Evolutionary conservation across 1,140 invertebrate genomes (phyloP).

Genomic region (Drosophila littoralis): DNA sequence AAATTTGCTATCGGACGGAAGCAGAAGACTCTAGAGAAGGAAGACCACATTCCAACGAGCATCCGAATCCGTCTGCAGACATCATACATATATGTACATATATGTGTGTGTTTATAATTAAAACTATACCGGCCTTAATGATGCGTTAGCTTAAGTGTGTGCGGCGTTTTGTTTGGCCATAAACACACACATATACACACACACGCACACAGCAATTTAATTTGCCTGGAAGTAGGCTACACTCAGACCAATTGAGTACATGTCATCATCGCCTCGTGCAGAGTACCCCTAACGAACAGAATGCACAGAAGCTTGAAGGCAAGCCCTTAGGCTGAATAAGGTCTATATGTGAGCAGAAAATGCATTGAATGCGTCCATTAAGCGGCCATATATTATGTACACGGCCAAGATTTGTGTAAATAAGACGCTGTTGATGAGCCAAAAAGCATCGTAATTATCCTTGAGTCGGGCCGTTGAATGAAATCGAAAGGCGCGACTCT

Average conservation of each 20-base stretch:
- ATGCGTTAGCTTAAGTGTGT: slow-evolving; percentile 68
- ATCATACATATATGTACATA: background rate
- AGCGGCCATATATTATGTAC: slow-evolving; percentile 10
- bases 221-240: slow-evolving; percentile 60
- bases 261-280: slow-evolving; percentile 40
- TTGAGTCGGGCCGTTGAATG: slow-evolving; percentile 28
- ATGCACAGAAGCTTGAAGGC: slow-evolving; percentile 11
- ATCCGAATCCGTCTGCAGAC: background rate
- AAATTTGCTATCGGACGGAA: too few relatives aligned
- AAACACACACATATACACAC: slow-evolving; percentile 39
- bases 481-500: slow-evolving; percentile 7
- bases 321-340: slow-evolving; percentile 18
- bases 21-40: too few relatives aligned
- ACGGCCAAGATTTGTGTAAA: slow-evolving; percentile 50
- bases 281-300: slow-evolving; percentile 24
- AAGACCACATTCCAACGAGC: too few relatives aligned
- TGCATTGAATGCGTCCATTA: slow-evolving; percentile 47
- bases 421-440: slow-evolving; percentile 40
- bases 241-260: slow-evolving; percentile 54
- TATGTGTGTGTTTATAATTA: slow-evolving; percentile 60
- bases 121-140: slow-evolving; percentile 56
- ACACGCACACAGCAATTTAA: slow-evolving; percentile 60
- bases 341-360: background rate
- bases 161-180: slow-evolving; percentile 45
- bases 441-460: slow-evolving; percentile 33